A percentile compares a stretch with the other conserved stretches of the same genome.
phyloP scores from a whole-genome alignment of 1,140 invertebrate species.

The Dendroctonus valens region DNA sequence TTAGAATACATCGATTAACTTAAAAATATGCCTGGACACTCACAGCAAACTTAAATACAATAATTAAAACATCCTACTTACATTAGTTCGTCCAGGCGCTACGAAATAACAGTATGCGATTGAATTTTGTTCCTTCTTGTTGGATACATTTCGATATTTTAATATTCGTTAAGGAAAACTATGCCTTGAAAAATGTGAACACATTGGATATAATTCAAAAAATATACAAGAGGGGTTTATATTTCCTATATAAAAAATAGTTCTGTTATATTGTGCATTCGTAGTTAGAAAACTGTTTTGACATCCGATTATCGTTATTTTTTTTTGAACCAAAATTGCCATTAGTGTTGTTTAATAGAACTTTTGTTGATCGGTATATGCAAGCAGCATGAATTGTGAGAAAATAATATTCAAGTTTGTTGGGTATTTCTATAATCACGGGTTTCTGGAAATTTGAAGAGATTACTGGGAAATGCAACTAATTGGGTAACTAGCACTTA shows the following conservation, averaged over 20 bases:
- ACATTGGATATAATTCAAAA: constrained; percentile 25
- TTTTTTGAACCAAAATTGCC: too few species aligned
- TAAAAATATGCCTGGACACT: constrained; percentile 45
- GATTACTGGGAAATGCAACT: too few species aligned
- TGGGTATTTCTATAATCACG: too few species aligned
- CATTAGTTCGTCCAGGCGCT: constrained; percentile 44
- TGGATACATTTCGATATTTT: constrained; percentile 29
- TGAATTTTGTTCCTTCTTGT: constrained; percentile 16
- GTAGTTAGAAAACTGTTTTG: constrained; percentile 7
- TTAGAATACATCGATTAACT: constrained; percentile 48
- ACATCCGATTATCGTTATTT: not conserved
- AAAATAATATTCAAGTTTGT: too few species aligned
- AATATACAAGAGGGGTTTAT: constrained; percentile 23
- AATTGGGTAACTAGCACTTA: too few species aligned
- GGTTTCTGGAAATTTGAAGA: too few species aligned
- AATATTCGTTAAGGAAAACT: constrained; percentile 32
- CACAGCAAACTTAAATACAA: constrained; percentile 46
- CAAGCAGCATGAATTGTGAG: too few species aligned
- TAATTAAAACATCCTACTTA: constrained; percentile 42
- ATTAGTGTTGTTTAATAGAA: too few species aligned
- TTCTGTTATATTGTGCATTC: constrained; percentile 1
- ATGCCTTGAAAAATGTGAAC: constrained; percentile 19
- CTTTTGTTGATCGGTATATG: too few species aligned
- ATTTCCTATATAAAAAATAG: constrained; percentile 8
- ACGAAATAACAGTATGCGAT: constrained; percentile 43